Base-by-base conservation (phyloP, 2,797 vertebrate genomes). In the Macropodus opercularis region DNA sequence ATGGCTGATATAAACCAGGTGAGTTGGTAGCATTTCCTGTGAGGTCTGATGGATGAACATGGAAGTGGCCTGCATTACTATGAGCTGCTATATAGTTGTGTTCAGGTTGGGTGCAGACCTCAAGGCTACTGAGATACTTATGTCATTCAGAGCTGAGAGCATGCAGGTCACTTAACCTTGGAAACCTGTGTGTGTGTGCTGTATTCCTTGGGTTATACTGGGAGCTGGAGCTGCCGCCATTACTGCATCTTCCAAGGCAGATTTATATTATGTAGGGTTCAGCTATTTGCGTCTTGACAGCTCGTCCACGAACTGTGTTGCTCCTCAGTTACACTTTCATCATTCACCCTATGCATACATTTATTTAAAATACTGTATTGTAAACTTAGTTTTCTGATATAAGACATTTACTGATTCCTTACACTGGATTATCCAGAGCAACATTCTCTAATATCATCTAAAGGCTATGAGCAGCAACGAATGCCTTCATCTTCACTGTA, bases 121-220 rank as follows among this genome's bases (percentile, higher is more conserved):
- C 87, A 87, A 87, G 87, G 87, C 72, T 70, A 19, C 66, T 50
- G 27, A 8, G 64, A 71, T 70, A 58, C 70, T 89, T 71, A 81
- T 76, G 70, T 69, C 82, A 80, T 75, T 81, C 72, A 69, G 55
- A 78, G 56, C 78, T 43, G 73, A 72, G 63, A 69, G 55, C 80
- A 69, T 66, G 40, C 75, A 67, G 79, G 70, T 66, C 73, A 75
- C 77, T 77, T 74, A 75, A 65, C 81, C 85, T 89, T 87, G 80
- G 75, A 78, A 72, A 73, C 72, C 42, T 63, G 1, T 31, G 56
- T 19, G 26, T 47, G 44, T 54, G 26, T 42, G 34, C 47, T 49
- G 23, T 29, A 40, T 39, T 39, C 35, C 44, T 10, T 13, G 35
- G 53, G 39, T 55, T 48, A 14, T 15, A 46, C 18, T 57, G 35